Conservation (phyloP, 1,140 invertebrate species). For the Calosoma granatense region DNA sequence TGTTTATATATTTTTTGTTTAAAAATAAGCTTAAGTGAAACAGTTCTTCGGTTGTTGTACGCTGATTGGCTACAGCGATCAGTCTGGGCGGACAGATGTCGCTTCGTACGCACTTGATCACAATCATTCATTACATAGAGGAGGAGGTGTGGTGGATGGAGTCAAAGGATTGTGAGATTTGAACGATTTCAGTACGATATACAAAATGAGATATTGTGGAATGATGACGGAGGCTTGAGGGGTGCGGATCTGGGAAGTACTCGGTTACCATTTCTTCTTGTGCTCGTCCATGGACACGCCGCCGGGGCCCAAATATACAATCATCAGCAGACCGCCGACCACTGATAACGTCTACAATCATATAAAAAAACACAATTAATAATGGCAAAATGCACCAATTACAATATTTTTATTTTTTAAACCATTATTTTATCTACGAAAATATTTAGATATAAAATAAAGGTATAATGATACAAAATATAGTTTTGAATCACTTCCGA, state of each 20-base stretch:
- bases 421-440: conserved; percentile 3
- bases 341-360: conserved; percentile 95
- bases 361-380: background rate
- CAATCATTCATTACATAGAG: too few relatives aligned
- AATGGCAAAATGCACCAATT: too few relatives aligned
- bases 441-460: conserved; percentile 2
- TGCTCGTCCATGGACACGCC: conserved; percentile 99
- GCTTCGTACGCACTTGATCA: too few relatives aligned
- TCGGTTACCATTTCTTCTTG: conserved; percentile 92
- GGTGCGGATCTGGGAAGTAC: background rate
- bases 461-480: conserved; percentile 9
- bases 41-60: too few relatives aligned
- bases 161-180: too few relatives aligned
- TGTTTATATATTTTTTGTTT: too few relatives aligned
- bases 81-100: too few relatives aligned
- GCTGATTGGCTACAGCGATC: too few relatives aligned
- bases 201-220: background rate
- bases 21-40: too few relatives aligned
- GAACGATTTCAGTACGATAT: background rate
- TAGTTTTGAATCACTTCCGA: too few relatives aligned
- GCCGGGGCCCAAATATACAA: conserved; percentile 95
- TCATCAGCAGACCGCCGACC: conserved; percentile 96
- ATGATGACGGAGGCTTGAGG: background rate
- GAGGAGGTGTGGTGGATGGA: too few relatives aligned
- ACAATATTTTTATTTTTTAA: too few relatives aligned